Evolutionary conservation across 92 coral and sea anemone species (phyloP), one percentile per base, ranked within the genome.

Genomic region (Actinostola sp.): DNA sequence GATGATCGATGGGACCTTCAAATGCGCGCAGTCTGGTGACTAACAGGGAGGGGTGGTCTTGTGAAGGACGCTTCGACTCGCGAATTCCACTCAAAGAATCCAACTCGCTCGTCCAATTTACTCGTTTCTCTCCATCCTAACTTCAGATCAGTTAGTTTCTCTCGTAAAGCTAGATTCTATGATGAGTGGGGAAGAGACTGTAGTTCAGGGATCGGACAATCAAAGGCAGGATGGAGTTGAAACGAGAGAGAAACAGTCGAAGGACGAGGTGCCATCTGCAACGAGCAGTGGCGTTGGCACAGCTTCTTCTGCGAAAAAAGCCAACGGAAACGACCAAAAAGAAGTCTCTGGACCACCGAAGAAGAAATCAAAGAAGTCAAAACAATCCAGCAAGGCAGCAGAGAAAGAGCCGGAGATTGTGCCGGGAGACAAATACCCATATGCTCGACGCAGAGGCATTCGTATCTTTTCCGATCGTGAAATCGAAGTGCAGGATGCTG

Each of bases 401-500:
- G 61, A 65, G 28, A 49, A 43, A 27, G 59, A n/a, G 12, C 71
- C 74, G 26, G 66, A 80, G 35, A 53, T 72, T 6, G 55, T 71
- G 30, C 75, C 84, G 29, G 84, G 89, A 23, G 97, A 86, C 56
- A 85, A 85, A 35, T 91, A 88, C 49, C 99, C 97, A 8, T 95
- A 75, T 67, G 99, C 99, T 0, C 77, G 94, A 8, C 82, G 81
- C 30, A 75, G 99, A 44, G 97, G 99, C 27, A 95, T 95, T 71
- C 82, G 97, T 15, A 95, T 95, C 39, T 95, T 95, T 73, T 84
- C 93, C 45, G 97, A 95, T 50, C 97, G 99, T 15, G 99, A 95
- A 59, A 95, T 95, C 51, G 92, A 95, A 67, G 86, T 88, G 5
- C 99, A 95, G 72, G 99, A 95, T 75, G 99, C 99, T 26, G 95